Base-by-base conservation (phyloP, 2,888 invertebrate genomes). In the Dioctria rufipes region DNA sequence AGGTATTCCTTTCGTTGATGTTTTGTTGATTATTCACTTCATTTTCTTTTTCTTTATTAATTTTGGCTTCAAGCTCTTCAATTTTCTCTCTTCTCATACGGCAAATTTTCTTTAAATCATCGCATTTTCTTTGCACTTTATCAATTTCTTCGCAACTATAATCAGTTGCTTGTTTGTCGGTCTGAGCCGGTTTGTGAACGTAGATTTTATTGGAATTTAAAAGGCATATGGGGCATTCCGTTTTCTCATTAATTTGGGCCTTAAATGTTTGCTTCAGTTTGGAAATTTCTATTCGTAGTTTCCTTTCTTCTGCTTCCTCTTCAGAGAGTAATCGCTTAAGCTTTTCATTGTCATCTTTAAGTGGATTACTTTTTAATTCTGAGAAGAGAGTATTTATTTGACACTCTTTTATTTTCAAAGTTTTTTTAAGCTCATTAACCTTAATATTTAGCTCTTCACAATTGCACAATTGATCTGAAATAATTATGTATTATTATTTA, bases 311-410 rank as follows among this genome's bases (percentile, higher is more conserved):
- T 0, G 85, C 85, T 71, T 88, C 86, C 67, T 87, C 87, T 3
- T 87, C 87, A 37, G 84, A 82, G 0, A 88, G 80, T 3, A 86
- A 85, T 65, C 86, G 86, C 54, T 85, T 86, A 0, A 88, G 82
- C 11, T 79, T 82, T 0, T 85, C 86, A 78, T 86, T 86, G 81
- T 89, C 88, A 3, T 86, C 85, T 80, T 87, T 88, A 0, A 88
- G 80, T 0, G 88, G 88, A 84, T 89, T 87, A 80, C 85, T 85
- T 82, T 86, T 87, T 3, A 87, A 73, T 83, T 88, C 86, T 81
- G 87, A 85, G 3, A 84, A 85, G 0, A 88, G 81, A 0, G 85
- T 86, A 3, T 86, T 86, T 8, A 88, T 86, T 82, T 87, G 87
- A 60, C 87, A 86, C 9, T 86, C 86, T 40, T 84, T 85, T 69